Conservation (phyloP, 2,888 invertebrate species). For the Isotomurus palustris region DNA sequence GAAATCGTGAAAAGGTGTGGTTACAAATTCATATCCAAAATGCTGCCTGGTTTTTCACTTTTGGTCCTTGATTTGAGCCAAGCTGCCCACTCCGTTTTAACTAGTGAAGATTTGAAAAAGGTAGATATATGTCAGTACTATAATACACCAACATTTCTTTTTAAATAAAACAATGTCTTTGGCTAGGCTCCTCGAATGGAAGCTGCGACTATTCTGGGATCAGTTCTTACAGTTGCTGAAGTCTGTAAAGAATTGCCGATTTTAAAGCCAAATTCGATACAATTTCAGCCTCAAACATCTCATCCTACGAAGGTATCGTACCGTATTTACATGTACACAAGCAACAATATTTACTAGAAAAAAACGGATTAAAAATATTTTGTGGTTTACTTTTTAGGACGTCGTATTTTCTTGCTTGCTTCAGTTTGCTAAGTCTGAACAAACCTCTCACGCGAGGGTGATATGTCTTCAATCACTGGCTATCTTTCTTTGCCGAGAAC, state of each 20-base stretch:
- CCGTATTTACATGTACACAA: too few species aligned
- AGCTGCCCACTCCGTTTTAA: constrained; percentile 80
- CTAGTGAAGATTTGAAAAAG: constrained; percentile 66
- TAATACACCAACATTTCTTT: too few species aligned
- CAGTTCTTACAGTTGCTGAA: constrained; percentile 75
- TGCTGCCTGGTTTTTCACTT: constrained; percentile 82
- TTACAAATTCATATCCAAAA: constrained; percentile 76
- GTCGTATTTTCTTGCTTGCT: constrained; percentile 81
- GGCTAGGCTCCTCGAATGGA: constrained; percentile 76
- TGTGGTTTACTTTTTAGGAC: constrained; percentile 60
- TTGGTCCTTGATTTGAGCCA: constrained; percentile 83
- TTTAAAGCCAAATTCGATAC: constrained; percentile 62
- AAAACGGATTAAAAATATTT: not conserved
- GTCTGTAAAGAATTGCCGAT: constrained; percentile 63
- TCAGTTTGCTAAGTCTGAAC: constrained; percentile 81
- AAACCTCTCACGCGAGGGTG: constrained; percentile 63
- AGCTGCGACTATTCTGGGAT: constrained; percentile 82
- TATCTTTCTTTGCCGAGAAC: constrained; percentile 65
- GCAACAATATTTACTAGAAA: too few species aligned
- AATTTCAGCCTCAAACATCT: constrained; percentile 59
- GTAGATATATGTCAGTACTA: constrained; percentile 47
- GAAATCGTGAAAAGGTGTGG: constrained; percentile 73
- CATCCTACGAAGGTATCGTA: constrained; percentile 67
- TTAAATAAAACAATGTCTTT: not conserved
- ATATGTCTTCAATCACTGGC: constrained; percentile 82